phyloP scores from a whole-genome alignment of 2,888 invertebrate genomes.

The Drosophila mimica region DNA sequence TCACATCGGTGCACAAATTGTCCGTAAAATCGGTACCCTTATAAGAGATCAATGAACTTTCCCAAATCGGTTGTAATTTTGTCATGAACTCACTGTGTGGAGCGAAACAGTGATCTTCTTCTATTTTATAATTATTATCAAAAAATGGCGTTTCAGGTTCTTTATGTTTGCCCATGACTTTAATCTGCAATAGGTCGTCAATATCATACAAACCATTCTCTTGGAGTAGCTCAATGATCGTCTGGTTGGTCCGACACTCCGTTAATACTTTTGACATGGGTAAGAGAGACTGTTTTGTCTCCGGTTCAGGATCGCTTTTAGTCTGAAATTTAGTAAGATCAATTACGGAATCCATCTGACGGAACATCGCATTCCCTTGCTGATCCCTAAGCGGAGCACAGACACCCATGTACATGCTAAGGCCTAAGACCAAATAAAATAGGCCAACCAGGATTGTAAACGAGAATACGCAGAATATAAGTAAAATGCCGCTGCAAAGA shows the following conservation, averaged over 20 bases:
- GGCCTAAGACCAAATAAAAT: constrained; percentile 89
- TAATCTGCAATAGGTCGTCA: constrained; percentile 21
- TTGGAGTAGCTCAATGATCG: constrained; percentile 88
- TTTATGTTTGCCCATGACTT: constrained; percentile 11
- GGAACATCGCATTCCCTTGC: constrained; percentile 88
- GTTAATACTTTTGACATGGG: constrained; percentile 86
- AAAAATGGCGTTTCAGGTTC: constrained; percentile 15
- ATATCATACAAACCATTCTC: constrained; percentile 42
- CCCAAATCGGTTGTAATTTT: background rate
- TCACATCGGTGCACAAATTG: constrained; percentile 40
- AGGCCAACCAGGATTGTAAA: constrained; percentile 88
- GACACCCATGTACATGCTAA: constrained; percentile 88
- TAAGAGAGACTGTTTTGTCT: constrained; percentile 59
- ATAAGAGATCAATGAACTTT: constrained; percentile 12
- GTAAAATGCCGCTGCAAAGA: constrained; percentile 88
- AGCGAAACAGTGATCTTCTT: rapidly evolving
- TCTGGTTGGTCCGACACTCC: constrained; percentile 90
- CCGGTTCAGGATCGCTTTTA: constrained; percentile 38
- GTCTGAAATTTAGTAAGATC: constrained; percentile 86
- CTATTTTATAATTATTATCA: background rate
- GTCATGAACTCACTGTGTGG: rapidly evolving
- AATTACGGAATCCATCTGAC: constrained; percentile 87
- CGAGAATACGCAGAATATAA: constrained; percentile 91
- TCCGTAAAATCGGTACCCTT: constrained; percentile 30
- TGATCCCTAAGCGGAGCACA: constrained; percentile 92